phyloP scores from a whole-genome alignment of 2,113 vertebrate genomes.

The Centropus bengalensis region DNA sequence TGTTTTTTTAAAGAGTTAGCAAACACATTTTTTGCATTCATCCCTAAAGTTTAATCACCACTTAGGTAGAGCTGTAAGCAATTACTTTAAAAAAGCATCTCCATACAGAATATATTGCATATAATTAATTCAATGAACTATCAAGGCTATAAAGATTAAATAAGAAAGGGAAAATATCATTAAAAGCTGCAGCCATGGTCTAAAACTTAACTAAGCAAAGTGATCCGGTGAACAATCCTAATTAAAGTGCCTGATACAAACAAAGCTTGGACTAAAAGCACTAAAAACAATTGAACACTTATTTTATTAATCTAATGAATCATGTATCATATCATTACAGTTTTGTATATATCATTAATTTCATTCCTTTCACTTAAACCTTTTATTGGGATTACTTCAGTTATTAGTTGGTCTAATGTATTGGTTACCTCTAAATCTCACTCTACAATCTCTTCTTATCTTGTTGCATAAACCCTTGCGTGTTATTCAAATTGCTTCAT shows the following conservation, averaged over 20 bases:
- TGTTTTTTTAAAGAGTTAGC: conserved; percentile 28
- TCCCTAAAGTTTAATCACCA: conserved; percentile 75
- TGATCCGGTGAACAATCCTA: conserved; percentile 93
- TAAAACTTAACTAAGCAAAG: conserved; percentile 99
- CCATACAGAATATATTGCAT: conserved; percentile 81
- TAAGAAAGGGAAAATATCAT: conserved; percentile 93
- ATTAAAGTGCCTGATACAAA: conserved; percentile 97
- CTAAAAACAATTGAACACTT: conserved; percentile 93
- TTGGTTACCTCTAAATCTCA: conserved; percentile 98
- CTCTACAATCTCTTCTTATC: conserved; percentile 99
- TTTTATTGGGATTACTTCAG: conserved; percentile 99
- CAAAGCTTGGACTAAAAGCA: conserved; percentile 86
- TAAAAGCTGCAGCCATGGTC: conserved; percentile 88
- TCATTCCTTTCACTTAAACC: conserved; percentile 99
- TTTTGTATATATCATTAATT: conserved; percentile 99
- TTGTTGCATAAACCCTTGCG: conserved; percentile 99
- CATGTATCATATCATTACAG: conserved; percentile 99
- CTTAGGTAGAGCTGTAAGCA: conserved; percentile 74
- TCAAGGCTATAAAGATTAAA: conserved; percentile 95
- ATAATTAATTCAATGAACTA: conserved; percentile 95
- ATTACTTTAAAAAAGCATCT: conserved; percentile 76
- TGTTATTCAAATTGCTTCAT: conserved; percentile 99
- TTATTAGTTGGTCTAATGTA: conserved; percentile 99
- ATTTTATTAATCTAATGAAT: conserved; percentile 99
- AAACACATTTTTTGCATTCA: conserved; percentile 59